Base-by-base conservation (phyloP, 1,140 invertebrate species). In the Reticulitermes speratus region DNA sequence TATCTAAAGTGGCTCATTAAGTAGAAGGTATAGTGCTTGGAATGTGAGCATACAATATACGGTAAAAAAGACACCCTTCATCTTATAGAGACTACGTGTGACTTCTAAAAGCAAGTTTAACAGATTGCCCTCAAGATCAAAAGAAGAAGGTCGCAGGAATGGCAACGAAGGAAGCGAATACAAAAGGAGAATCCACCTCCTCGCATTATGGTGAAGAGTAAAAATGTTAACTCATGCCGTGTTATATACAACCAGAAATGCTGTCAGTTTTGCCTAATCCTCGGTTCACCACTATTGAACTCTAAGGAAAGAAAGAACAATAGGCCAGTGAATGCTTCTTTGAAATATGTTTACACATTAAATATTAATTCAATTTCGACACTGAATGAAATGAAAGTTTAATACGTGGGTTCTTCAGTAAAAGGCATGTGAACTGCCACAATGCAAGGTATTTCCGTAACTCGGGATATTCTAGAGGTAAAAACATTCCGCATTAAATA, bases 171-270 rank as follows among this genome's bases (percentile, higher is more conserved):
- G 21, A 84, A 48, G 30, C n/a, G 44, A 48, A 23, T 84, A 48
- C 83, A 48, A 25, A 84, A 21, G 83, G 81, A 82, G 19, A 65
- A 12, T 1, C 59, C 59, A 65, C 19, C 16, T 23, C 19, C 59
- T 65, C 59, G 19, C 59, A 65, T 65, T 8, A 65, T 65, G 25
- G 21, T 16, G 59, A 65, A 59, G 14, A 8, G 55, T 59, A n/a
- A 85, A 86, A 86, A 48, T 86, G 85, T 86, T 81, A 65, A 86
- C 85, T 86, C 85, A 86, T 86, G n/a, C n/a, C 52, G 23, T 69
- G 85, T 86, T 83, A 86, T 86, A 86, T 86, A 69, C 44, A 52
- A 45, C 44, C 55, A 12, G 55, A 75, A 30, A 23, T 59, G 69
- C 85, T 86, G 85, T 86, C 85, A 86, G 69, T 75, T 44, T 59